phyloP scores from a whole-genome alignment of 2,888 invertebrate genomes.

The Suillia variegata region DNA sequence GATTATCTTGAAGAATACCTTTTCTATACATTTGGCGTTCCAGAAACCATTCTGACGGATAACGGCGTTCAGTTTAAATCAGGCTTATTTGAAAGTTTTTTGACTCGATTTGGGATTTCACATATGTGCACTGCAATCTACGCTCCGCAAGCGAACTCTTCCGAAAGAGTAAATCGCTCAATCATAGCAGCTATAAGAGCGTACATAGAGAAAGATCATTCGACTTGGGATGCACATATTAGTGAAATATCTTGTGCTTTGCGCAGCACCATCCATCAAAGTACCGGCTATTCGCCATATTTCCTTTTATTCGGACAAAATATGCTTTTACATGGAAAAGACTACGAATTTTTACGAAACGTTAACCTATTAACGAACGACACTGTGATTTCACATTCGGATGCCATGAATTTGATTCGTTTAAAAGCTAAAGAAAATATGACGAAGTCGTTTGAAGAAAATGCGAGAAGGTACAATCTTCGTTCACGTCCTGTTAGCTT shows the following conservation, averaged over 20 bases:
- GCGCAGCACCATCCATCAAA: constrained; percentile 12
- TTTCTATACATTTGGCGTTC: constrained; percentile 36
- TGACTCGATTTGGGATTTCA: constrained; percentile 14
- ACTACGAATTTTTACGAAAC: too few species aligned
- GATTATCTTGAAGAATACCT: constrained; percentile 18
- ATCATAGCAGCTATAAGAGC: constrained; percentile 25
- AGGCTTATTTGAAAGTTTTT: constrained; percentile 14
- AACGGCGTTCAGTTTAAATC: constrained; percentile 25
- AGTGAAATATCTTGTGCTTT: constrained; percentile 20
- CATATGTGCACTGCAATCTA: constrained; percentile 21
- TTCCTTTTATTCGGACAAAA: constrained; percentile 22
- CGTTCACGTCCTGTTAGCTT: too few species aligned
- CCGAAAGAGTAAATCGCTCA: constrained; percentile 24
- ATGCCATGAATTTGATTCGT: too few species aligned
- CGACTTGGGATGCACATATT: constrained; percentile 22
- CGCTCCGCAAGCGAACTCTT: constrained; percentile 24
- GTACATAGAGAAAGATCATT: constrained; percentile 21
- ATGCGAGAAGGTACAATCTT: not conserved
- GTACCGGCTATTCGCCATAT: constrained; percentile 21
- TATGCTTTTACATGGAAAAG: constrained; percentile 8
- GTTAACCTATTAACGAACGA: too few species aligned
- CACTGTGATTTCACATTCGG: too few species aligned
- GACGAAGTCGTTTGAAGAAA: not conserved
- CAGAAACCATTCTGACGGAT: constrained; percentile 24
- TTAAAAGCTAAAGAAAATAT: too few species aligned